Percentiles rank a stretch among this genome's conserved stretches.
phyloP scores from a whole-genome alignment of 1,140 invertebrate genomes.

The Rhynchophorus ferrugineus region DNA sequence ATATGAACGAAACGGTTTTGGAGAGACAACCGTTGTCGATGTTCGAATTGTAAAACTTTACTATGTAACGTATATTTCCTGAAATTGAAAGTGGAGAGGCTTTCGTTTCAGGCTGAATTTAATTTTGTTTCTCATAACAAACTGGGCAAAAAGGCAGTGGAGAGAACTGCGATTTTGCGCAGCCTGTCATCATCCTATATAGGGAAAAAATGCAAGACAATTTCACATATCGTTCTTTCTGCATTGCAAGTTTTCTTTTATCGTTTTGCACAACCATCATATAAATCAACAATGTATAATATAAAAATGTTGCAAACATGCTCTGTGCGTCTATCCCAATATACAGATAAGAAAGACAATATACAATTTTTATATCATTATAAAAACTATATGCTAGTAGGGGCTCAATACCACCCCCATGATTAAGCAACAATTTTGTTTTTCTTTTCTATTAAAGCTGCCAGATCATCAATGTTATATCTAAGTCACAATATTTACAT shows the following conservation, averaged over 20 bases:
- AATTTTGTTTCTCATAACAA: background rate
- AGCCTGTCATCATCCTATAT: no score
- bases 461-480: slow-evolving; percentile 9
- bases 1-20: no score
- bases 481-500: slow-evolving; percentile 22
- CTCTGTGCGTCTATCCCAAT: slow-evolving; percentile 34
- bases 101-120: background rate
- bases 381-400: slow-evolving; percentile 23
- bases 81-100: background rate
- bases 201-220: no score
- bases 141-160: background rate
- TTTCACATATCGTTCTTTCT: background rate
- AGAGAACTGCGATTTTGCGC: background rate
- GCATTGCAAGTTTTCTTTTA: background rate
- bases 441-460: slow-evolving; percentile 19
- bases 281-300: slow-evolving; percentile 38
- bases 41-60: slow-evolving; percentile 1
- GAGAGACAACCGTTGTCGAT: slow-evolving; percentile 5
- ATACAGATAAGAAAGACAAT: slow-evolving; percentile 31
- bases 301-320: slow-evolving; percentile 28
- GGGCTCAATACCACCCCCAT: slow-evolving; percentile 10
- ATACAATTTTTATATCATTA: slow-evolving; percentile 23
- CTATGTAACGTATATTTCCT: background rate
- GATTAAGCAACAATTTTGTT: slow-evolving; percentile 2
- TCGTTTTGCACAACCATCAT: slow-evolving; percentile 30